A percentile compares a stretch with the other conserved stretches of the same genome.
These are phyloP conservation scores for Spodoptera littoralis DNA, from an alignment of 2,888 invertebrate genomes.

Conservation along the genomic window DNA sequence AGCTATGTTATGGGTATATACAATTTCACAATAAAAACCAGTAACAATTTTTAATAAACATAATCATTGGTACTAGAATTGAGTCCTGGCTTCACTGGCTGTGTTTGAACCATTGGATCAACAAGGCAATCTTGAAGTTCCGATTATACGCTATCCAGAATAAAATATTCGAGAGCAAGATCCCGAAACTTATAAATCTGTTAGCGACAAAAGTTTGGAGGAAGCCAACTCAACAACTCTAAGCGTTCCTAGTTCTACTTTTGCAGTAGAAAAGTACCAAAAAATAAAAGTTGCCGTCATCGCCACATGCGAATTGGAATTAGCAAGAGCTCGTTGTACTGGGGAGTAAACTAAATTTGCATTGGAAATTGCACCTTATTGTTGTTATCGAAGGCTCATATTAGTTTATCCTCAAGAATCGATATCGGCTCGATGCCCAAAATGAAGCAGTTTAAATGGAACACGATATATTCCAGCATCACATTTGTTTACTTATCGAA, in stretches of 20 bases:
- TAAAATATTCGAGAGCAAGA: slow-evolving; percentile 28
- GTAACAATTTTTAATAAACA: too few species aligned
- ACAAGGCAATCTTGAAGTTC: slow-evolving; percentile 1
- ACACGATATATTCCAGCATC: slow-evolving; percentile 48
- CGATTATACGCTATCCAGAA: slow-evolving; percentile 1
- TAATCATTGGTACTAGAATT: too few species aligned
- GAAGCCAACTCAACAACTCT: slow-evolving; percentile 42
- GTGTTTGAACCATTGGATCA: too few species aligned
- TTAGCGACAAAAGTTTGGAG: slow-evolving; percentile 39
- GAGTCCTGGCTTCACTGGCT: too few species aligned
- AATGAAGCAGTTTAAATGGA: slow-evolving; percentile 55
- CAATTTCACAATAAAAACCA: too few species aligned
- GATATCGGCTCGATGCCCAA: slow-evolving; percentile 46
- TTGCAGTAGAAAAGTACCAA: slow-evolving; percentile 69
- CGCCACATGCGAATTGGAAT: slow-evolving; percentile 80
- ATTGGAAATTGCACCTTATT: slow-evolving; percentile 65
- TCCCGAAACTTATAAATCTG: slow-evolving; percentile 31
- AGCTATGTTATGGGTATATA: too few species aligned
- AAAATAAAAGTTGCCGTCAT: slow-evolving; percentile 80
- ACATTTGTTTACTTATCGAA: slow-evolving; percentile 50
- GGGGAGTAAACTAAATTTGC: slow-evolving; percentile 62
- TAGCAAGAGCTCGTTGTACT: slow-evolving; percentile 73
- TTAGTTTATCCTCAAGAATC: slow-evolving; percentile 44
- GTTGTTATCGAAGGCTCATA: slow-evolving; percentile 41
- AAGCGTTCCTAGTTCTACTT: slow-evolving; percentile 61